Base-by-base conservation (phyloP, 1,140 invertebrate genomes). In the Caenorhabditis elegans region DNA sequence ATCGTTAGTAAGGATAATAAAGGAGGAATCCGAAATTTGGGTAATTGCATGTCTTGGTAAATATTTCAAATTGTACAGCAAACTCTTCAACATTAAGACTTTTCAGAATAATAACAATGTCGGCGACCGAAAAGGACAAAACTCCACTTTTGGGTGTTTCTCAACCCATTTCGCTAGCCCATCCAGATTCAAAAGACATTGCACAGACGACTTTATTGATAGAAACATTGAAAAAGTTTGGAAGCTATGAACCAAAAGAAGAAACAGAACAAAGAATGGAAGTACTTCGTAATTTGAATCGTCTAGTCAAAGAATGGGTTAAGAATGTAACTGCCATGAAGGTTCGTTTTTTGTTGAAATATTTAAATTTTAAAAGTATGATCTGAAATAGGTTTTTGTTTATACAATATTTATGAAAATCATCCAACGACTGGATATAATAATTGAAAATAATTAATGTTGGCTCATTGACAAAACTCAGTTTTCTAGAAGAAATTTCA, bases 231-330 rank as follows among this genome's bases (percentile, higher is more conserved):
- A 76, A 78, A 31, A 43, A 79, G 15, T 88, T 76, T 51, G 81
- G 85, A 49, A 75, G 89, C 24, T 89, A 86, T 78, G 88, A 89
- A 48, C 82, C 86, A 13, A 84, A 88, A 22, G 86, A 85, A 36
- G 88, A 89, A 48, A 55, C 90, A 17, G 85, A 89, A 46, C 85
- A 82, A 17, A 78, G 88, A 5, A 78, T 89, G 24, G 88, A 89
- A 24, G 88, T 89, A 0, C 65, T 89, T 3, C 65, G 88, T 2
- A 80, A 48, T 26, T 83, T 89, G 53, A 89, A 89, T 79, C 43
- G 86, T 13, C 47, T 89, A 22, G 87, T 89, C 17, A 89, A 88
- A 48, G 75, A 48, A 36, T 89, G 88, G 88, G 86, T 89, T 26
- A 77, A 75, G 34, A 80, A 78, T 24, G 88, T 86, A 11, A 87